These are phyloP conservation scores for Hyperopisus bebe DNA, from an alignment of 2,113 vertebrate genomes.

Conservation along the genomic window DNA sequence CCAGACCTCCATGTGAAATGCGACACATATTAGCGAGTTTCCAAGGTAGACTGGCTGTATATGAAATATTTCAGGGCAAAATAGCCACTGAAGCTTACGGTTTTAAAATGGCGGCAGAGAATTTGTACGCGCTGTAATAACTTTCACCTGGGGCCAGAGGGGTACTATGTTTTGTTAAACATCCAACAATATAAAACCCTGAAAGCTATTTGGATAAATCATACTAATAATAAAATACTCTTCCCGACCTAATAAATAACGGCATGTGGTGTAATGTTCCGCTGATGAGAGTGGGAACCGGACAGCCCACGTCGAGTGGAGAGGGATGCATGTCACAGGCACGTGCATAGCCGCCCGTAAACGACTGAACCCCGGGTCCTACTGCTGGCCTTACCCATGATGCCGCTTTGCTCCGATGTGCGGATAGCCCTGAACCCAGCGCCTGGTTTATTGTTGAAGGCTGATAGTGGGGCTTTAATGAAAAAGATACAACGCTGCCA, in stretches of 20 bases:
- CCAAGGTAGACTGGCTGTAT: neutral
- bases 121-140: neutral
- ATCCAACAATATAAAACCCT: neutral
- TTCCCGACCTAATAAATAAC: neutral
- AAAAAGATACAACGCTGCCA: slow-evolving; percentile 96
- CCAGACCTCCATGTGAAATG: neutral
- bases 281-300: neutral
- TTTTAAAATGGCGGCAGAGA: neutral
- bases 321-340: neutral
- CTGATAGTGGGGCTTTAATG: slow-evolving; percentile 97
- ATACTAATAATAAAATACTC: neutral
- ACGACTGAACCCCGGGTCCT: neutral
- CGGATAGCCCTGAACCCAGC: slow-evolving; percentile 79
- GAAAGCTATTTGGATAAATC: neutral
- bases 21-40: neutral
- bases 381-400: neutral
- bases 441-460: slow-evolving; percentile 88
- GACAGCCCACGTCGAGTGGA: neutral
- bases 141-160: neutral
- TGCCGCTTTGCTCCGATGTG: slow-evolving; percentile 66
- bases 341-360: slow-evolving; percentile 24
- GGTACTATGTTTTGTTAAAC: neutral
- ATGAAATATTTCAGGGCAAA: slow-evolving; percentile 1
- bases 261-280: neutral
- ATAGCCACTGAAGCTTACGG: neutral